A percentile compares a stretch with the other conserved stretches of the same genome.
phyloP scores from a whole-genome alignment of 2,888 invertebrate genomes.

The Cactoblastis cactorum region DNA sequence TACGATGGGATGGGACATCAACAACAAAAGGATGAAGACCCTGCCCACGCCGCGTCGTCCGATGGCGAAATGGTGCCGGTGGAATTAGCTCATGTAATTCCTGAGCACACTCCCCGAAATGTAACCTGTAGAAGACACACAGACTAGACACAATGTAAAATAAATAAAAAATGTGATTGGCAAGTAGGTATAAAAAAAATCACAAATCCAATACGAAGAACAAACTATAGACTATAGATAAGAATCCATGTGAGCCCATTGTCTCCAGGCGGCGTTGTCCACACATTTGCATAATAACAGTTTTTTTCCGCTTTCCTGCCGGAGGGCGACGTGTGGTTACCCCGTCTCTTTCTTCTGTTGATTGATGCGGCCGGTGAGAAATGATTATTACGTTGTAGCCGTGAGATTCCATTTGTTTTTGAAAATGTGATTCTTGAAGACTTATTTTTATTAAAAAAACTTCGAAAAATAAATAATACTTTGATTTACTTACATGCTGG shows the following conservation, averaged over 20 bases:
- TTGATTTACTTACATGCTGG: too few relatives aligned
- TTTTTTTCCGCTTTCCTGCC: constrained; percentile 31
- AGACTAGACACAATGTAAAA: too few relatives aligned
- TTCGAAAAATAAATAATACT: too few relatives aligned
- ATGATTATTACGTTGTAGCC: constrained; percentile 7
- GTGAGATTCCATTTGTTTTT: not conserved
- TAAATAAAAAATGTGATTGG: not conserved
- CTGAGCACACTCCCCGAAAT: too few relatives aligned
- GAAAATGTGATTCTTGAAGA: too few relatives aligned
- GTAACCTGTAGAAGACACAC: too few relatives aligned
- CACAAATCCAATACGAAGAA: not conserved
- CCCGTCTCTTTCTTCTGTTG: constrained; percentile 53
- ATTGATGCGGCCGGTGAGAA: constrained; percentile 36
- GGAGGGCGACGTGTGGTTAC: constrained; percentile 40
- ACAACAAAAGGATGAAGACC: too few relatives aligned
- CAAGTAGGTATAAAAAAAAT: not conserved
- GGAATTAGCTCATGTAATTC: too few relatives aligned
- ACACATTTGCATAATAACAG: constrained; percentile 64
- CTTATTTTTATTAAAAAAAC: too few relatives aligned
- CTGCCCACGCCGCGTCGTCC: too few relatives aligned
- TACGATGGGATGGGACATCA: too few relatives aligned
- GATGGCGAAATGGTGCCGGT: too few relatives aligned
- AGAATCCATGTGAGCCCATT: constrained; percentile 34
- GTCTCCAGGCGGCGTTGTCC: constrained; percentile 33
- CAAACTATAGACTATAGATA: not conserved